Percentiles rank a stretch among this genome's conserved stretches.
phyloP scores from a whole-genome alignment of 2,113 vertebrate genomes.

The Sinocyclocheilus rhinocerous region DNA sequence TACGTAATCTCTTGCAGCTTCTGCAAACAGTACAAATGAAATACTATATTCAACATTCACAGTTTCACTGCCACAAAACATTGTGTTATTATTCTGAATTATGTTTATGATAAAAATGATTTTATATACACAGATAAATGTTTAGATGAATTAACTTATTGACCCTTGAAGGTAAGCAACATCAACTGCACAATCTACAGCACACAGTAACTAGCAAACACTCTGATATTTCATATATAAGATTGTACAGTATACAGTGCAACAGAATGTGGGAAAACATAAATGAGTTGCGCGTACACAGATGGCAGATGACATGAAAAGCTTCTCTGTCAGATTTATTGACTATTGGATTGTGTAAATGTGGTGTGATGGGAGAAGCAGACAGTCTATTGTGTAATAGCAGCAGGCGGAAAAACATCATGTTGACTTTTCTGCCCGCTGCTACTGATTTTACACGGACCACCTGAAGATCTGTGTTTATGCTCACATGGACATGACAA shows the following conservation, averaged over 20 bases:
- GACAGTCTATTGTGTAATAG: slow-evolving; percentile 20
- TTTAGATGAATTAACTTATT: not conserved
- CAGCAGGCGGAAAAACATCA: not conserved
- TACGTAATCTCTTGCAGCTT: not conserved
- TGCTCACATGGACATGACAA: not conserved
- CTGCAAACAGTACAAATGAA: not conserved
- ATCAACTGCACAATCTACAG: not conserved
- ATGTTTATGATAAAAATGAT: not conserved
- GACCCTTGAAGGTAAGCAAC: not conserved
- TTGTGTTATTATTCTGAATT: not conserved
- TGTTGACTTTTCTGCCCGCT: not conserved
- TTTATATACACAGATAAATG: not conserved
- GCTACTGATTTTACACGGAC: not conserved
- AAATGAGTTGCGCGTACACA: not conserved
- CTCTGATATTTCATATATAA: not conserved
- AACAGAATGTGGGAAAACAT: slow-evolving; percentile 1
- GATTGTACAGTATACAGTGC: not conserved
- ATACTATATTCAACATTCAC: not conserved
- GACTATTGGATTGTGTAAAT: slow-evolving; percentile 27
- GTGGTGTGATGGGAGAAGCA: slow-evolving; percentile 8
- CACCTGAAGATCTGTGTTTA: not conserved
- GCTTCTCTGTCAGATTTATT: not conserved
- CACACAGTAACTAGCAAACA: not conserved
- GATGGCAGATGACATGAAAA: slow-evolving; percentile 7
- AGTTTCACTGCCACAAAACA: not conserved